These are phyloP conservation scores for Amphimallon solstitiale DNA, from an alignment of 2,888 invertebrate genomes.

Conservation along the genomic window DNA sequence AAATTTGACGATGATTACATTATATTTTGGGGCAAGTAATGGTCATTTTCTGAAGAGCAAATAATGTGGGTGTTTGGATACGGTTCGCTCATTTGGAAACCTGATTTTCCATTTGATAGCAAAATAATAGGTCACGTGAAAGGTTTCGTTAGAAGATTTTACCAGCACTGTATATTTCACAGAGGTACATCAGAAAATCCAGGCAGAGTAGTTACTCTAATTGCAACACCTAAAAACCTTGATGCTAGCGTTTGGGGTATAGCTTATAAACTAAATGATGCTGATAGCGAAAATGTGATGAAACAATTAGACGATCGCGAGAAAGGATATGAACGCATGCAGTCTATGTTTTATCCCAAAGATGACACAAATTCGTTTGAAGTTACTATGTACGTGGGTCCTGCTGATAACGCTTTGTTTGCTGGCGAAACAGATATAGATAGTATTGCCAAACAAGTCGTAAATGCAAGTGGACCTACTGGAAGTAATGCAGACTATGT, in stretches of 20 bases:
- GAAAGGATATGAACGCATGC: constrained; percentile 84
- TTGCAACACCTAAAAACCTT: constrained; percentile 70
- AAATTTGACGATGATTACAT: too few species aligned
- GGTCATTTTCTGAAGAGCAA: too few species aligned
- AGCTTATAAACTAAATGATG: constrained; percentile 85
- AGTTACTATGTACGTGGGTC: constrained; percentile 84
- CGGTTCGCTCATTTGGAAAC: constrained; percentile 96
- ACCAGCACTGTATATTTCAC: constrained; percentile 94
- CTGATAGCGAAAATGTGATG: constrained; percentile 76
- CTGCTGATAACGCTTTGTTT: constrained; percentile 76
- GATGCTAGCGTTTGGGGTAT: constrained; percentile 86
- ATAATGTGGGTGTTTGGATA: constrained; percentile 95
- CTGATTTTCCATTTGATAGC: constrained; percentile 86
- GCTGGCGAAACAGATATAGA: constrained; percentile 78
- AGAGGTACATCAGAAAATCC: constrained; percentile 88
- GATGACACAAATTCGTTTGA: constrained; percentile 65
- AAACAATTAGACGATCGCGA: constrained; percentile 90
- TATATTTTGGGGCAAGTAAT: too few species aligned
- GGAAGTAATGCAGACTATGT: constrained; percentile 94
- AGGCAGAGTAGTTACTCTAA: constrained; percentile 88
- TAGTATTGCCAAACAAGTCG: constrained; percentile 83
- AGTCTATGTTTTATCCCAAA: constrained; percentile 77
- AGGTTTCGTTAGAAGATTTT: constrained; percentile 88
- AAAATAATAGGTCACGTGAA: constrained; percentile 83
- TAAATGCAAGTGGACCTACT: constrained; percentile 80